Conservation (phyloP, 2,113 vertebrate species). For the Atherinomorus stipes region DNA sequence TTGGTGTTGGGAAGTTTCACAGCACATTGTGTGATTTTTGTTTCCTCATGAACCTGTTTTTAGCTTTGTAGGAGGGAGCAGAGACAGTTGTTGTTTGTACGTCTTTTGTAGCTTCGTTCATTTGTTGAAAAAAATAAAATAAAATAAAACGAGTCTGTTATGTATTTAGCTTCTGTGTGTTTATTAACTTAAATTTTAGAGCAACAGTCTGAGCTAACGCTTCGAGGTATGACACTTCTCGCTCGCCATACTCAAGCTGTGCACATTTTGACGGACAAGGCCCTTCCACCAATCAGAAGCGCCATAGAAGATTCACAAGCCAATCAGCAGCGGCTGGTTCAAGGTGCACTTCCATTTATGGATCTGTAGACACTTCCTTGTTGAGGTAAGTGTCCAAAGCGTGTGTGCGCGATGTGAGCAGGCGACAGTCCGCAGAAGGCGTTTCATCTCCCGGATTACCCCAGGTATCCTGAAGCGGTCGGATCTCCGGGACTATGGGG, state of each 20-base stretch:
- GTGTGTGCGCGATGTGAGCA: conserved; percentile 55
- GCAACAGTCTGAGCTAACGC: neutral
- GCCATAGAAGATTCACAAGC: conserved; percentile 19
- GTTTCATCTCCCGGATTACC: neutral
- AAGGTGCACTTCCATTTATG: conserved; percentile 42
- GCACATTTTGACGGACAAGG: conserved; percentile 31
- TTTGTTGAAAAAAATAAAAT: neutral
- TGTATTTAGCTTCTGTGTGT: neutral
- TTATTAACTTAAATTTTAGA: neutral
- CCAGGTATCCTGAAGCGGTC: neutral
- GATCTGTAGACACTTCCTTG: conserved; percentile 55
- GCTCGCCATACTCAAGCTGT: conserved; percentile 51
- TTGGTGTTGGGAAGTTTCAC: neutral
- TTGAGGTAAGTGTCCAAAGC: conserved; percentile 59
- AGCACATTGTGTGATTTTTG: neutral
- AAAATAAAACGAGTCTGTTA: neutral
- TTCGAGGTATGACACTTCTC: conserved; percentile 23
- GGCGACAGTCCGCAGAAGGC: neutral
- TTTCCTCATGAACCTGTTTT: conserved; percentile 1
- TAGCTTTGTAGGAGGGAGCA: neutral
- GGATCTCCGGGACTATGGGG: conserved; percentile 53
- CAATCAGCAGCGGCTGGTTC: conserved; percentile 50
- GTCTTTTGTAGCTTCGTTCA: conserved; percentile 28
- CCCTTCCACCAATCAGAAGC: conserved; percentile 65
- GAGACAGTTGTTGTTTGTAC: neutral